Conservation (phyloP, 2,113 vertebrate species). For the Mustela lutreola region DNA sequence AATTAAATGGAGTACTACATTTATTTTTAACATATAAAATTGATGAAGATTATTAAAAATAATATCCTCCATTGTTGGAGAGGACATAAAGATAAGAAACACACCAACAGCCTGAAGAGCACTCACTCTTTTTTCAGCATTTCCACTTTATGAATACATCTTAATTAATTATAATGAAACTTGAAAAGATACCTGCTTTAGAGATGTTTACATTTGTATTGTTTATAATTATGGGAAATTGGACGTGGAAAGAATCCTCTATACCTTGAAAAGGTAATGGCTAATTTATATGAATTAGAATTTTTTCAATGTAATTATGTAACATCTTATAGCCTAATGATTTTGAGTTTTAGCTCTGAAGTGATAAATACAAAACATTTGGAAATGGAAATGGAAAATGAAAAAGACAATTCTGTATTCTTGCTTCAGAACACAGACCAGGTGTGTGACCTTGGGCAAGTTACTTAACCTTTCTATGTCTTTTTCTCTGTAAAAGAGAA, state of each 20-base stretch:
- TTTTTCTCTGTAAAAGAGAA: background rate
- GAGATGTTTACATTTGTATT: background rate
- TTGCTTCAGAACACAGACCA: background rate
- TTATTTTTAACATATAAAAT: background rate
- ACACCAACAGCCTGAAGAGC: background rate
- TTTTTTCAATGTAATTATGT: background rate
- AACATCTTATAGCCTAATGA: background rate
- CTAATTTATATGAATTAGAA: background rate
- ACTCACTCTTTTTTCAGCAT: background rate
- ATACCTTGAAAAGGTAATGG: background rate
- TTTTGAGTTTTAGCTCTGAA: background rate
- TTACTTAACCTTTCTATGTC: background rate
- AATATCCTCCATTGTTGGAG: background rate
- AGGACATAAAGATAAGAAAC: background rate
- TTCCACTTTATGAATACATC: background rate
- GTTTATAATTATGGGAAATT: background rate
- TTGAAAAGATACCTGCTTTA: background rate
- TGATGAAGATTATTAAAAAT: background rate
- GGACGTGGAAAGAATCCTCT: background rate
- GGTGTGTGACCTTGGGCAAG: background rate
- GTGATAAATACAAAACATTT: background rate
- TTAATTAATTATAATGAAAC: background rate
- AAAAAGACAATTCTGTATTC: background rate
- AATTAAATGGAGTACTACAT: background rate
- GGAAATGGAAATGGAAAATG: background rate